Evolutionary conservation across 1,140 invertebrate genomes (phyloP), one percentile per base, ranked within the genome.

Genomic region (Oreohelix idahoensis): DNA sequence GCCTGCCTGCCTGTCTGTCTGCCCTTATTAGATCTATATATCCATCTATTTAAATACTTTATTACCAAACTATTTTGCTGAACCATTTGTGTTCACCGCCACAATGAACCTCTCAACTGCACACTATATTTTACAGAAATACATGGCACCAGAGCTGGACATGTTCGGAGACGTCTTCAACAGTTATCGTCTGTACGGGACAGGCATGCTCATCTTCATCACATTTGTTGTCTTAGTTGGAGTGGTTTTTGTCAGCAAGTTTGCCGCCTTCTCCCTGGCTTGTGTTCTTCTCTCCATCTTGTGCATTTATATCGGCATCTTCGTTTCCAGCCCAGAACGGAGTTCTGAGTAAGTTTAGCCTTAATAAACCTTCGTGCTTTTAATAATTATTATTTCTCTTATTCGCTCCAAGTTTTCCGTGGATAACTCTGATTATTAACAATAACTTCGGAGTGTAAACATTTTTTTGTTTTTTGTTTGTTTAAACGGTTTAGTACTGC

Each of bases 221-320:
- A 96, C 97, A 35, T 94, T 96, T 63, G 97, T 99, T 88, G 98
- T 99, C 73, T 99, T 97, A 92, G 94, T 99, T 79, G 99, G 99
- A 32, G 98, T 99, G 20, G 97, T 97, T 89, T 99, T 99, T 92
- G 99, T 99, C 86, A 99, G 99, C 94, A 99, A 99, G 94, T 98
- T 99, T 92, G 98, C 98, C 20, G 96, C 98, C 0, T 94, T 99
- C 32, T 98, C 98, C 45, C 94, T 99, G 75, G 96, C 96, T 81
- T 99, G 98, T 93, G 99, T 99, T 83, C 96, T 99, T 84, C 93
- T 98, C 23, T 99, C 98, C 84, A 99, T 99, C 90, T 89, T 98
- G 29, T 96, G 97, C 75, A 97, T 99, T 80, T 99, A 99, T 93
- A 95, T 96, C 86, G 99, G 99, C 73, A 96, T 99, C 84, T 98